phyloP scores from a whole-genome alignment of 2,797 vertebrate species.

The Bovichtus diacanthus region DNA sequence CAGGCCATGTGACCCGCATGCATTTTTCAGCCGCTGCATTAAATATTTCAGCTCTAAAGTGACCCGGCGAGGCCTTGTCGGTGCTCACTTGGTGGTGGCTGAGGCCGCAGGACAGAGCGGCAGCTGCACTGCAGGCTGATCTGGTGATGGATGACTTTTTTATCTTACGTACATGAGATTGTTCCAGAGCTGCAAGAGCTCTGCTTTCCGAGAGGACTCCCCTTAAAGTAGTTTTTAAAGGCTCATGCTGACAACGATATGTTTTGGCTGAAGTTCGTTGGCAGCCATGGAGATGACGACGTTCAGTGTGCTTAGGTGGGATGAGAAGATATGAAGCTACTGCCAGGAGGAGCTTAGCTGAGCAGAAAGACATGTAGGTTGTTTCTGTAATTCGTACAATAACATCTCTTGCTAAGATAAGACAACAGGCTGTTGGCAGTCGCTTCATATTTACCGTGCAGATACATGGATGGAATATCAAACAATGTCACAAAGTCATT shows the following conservation, averaged over 20 bases:
- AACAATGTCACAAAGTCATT: too few relatives aligned
- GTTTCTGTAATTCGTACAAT: too few relatives aligned
- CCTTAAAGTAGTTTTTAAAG: conserved; percentile 13
- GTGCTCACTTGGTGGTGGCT: neutral
- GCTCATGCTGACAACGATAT: neutral
- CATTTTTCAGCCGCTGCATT: conserved; percentile 71
- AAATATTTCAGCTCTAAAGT: conserved; percentile 73
- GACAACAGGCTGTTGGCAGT: neutral
- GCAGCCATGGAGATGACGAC: neutral
- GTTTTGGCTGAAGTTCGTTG: conserved; percentile 7
- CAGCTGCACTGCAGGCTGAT: conserved; percentile 31
- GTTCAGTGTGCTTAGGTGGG: neutral
- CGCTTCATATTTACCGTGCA: too few relatives aligned
- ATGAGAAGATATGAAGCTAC: neutral
- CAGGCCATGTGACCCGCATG: conserved; percentile 61
- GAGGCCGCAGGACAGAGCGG: conserved; percentile 17
- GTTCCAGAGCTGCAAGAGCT: conserved; percentile 25
- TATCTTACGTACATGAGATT: conserved; percentile 22
- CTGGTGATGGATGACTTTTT: conserved; percentile 42
- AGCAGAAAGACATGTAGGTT: too few relatives aligned
- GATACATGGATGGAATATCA: too few relatives aligned
- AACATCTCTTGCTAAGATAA: too few relatives aligned
- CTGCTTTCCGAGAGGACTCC: neutral
- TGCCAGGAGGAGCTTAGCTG: neutral
- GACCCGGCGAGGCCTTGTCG: conserved; percentile 42